Conservation (phyloP, 2,113 vertebrate genomes). For the Acinonyx jubatus region DNA sequence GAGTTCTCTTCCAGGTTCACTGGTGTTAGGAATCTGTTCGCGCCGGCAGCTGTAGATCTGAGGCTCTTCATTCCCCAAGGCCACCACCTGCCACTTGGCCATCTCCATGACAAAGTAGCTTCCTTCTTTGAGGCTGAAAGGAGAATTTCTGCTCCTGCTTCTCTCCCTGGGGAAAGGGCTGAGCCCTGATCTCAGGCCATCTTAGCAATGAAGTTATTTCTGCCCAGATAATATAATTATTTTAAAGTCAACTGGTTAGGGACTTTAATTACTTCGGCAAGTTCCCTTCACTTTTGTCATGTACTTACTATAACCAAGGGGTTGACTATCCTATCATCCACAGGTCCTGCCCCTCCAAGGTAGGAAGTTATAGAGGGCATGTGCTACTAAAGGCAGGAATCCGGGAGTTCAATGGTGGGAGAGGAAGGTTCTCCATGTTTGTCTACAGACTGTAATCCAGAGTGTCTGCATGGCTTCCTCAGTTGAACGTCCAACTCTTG, state of each 20-base stretch:
- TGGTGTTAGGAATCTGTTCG: background rate
- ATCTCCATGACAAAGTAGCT: background rate
- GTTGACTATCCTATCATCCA: no score
- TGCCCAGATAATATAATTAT: background rate
- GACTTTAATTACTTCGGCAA: background rate
- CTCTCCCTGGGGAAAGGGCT: background rate
- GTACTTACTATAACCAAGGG: background rate
- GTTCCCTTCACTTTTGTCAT: background rate
- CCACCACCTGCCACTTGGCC: background rate
- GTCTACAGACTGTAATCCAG: background rate
- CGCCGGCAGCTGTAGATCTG: background rate
- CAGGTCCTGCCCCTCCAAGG: background rate
- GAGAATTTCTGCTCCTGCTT: background rate
- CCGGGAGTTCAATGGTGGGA: background rate
- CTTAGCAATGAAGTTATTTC: background rate
- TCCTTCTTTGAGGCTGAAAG: background rate
- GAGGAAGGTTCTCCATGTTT: background rate
- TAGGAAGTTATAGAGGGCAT: accelerated
- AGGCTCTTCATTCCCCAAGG: background rate
- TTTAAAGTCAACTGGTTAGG: background rate
- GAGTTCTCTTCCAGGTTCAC: background rate
- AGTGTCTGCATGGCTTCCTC: no score
- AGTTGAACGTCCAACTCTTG: no score
- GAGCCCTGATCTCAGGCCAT: background rate
- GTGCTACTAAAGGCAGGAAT: background rate